These are phyloP conservation scores for Leptopilina clavipes DNA, from an alignment of 1,140 invertebrate genomes.

Conservation along the genomic window DNA sequence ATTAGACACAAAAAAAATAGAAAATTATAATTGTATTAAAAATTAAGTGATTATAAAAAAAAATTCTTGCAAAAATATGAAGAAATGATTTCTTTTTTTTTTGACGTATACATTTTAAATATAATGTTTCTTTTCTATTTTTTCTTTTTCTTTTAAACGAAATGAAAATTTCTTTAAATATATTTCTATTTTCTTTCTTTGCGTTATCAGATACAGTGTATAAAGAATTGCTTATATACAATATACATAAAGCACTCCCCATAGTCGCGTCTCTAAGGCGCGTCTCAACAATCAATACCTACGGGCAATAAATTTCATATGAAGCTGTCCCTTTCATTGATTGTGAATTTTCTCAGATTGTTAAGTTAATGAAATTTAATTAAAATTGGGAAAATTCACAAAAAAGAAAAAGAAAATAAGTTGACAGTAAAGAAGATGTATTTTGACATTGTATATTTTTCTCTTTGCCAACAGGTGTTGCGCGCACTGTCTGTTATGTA, in stretches of 20 bases:
- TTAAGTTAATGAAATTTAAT: constrained; percentile 6
- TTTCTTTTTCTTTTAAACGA: neutral
- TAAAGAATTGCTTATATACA: constrained; percentile 10
- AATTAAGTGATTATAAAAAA: too few species aligned
- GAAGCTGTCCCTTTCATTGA: neutral
- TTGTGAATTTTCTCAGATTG: neutral
- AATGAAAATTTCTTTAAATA: neutral
- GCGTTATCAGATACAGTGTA: constrained; percentile 1
- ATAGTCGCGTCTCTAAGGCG: constrained; percentile 27
- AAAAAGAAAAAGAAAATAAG: neutral
- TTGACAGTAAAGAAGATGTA: too few species aligned
- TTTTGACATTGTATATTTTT: neutral
- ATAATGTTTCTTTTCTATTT: neutral
- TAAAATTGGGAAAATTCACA: neutral
- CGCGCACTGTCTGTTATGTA: neutral
- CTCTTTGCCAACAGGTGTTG: constrained; percentile 8
- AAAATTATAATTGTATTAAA: too few species aligned
- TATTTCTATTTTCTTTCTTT: neutral
- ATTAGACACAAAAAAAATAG: too few species aligned
- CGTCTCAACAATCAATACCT: constrained; percentile 11
- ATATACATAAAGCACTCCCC: neutral
- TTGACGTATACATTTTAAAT: too few species aligned
- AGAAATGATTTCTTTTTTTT: too few species aligned
- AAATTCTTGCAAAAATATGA: too few species aligned
- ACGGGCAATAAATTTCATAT: constrained; percentile 17